Evolutionary conservation across 2,888 invertebrate species (phyloP).

Genomic region (Acanthococcus lagerstroemiae): DNA sequence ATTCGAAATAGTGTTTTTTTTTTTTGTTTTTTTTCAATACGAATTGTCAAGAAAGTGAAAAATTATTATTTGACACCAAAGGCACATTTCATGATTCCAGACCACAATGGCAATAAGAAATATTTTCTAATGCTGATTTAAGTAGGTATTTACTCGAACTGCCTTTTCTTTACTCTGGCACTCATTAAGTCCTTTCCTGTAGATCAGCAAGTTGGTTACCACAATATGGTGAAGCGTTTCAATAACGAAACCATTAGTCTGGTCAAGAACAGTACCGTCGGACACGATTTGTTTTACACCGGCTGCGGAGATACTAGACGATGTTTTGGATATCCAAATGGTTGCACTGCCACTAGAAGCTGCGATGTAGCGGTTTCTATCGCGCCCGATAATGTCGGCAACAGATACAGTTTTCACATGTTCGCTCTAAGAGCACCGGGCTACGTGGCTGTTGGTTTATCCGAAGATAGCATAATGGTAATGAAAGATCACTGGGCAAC

Average conservation of each 20-base stretch:
- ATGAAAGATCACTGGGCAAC: no score
- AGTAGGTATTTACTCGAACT: no score
- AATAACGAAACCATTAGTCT: slow-evolving; percentile 44
- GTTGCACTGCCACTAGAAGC: slow-evolving; percentile 54
- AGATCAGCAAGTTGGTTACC: slow-evolving; percentile 47
- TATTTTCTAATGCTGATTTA: no score
- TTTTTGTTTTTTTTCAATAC: no score
- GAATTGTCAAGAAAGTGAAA: no score
- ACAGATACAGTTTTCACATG: slow-evolving; percentile 51
- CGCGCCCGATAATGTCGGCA: slow-evolving; percentile 42
- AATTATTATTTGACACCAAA: no score
- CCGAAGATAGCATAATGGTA: slow-evolving; percentile 65
- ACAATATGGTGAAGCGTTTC: slow-evolving; percentile 51
- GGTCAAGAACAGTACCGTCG: slow-evolving; percentile 40
- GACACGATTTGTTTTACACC: slow-evolving; percentile 58
- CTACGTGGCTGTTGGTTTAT: slow-evolving; percentile 70
- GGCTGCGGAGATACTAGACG: slow-evolving; percentile 61
- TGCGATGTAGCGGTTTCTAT: slow-evolving; percentile 62
- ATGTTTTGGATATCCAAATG: slow-evolving; percentile 67
- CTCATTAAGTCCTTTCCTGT: not conserved
- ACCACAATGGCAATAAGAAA: no score
- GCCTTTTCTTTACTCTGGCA: no score
- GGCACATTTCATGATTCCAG: no score
- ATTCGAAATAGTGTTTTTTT: no score
- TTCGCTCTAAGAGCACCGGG: slow-evolving; percentile 47